Percentiles rank a stretch among this genome's conserved stretches.
phyloP scores from a whole-genome alignment of 2,888 invertebrate species.

The Galeopsomyia nigrocyanea region DNA sequence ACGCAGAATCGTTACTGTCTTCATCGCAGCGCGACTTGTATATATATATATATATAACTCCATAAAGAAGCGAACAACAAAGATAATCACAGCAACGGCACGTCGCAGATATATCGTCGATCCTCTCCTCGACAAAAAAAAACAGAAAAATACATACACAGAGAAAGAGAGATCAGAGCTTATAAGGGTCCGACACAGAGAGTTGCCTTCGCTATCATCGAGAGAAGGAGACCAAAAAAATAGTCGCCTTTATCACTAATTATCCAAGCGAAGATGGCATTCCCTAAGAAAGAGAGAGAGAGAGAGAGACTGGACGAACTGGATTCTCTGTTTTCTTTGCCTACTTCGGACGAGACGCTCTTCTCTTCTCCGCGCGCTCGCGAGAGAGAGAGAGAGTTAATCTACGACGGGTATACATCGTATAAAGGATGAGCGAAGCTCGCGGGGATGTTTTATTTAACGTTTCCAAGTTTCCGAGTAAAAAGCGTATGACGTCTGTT shows the following conservation, averaged over 20 bases:
- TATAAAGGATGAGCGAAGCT: background rate
- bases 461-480: too few species aligned
- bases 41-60: too few species aligned
- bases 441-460: too few species aligned
- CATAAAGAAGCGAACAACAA: too few species aligned
- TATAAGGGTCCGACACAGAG: background rate
- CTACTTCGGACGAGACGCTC: background rate
- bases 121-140: too few species aligned
- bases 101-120: too few species aligned
- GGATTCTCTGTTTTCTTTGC: constrained; percentile 23
- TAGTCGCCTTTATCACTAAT: constrained; percentile 39
- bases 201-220: background rate
- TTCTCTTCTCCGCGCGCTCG: background rate
- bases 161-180: background rate
- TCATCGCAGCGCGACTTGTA: too few species aligned
- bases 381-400: background rate
- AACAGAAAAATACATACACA: too few species aligned
- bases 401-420: background rate
- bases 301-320: constrained; percentile 40
- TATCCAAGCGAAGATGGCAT: constrained; percentile 24
- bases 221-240: background rate
- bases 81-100: too few species aligned
- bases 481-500: too few species aligned
- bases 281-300: constrained; percentile 14
- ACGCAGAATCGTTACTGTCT: too few species aligned